These are phyloP conservation scores for Xestia sexstrigata DNA, from an alignment of 2,888 invertebrate genomes.

Conservation along the genomic window DNA sequence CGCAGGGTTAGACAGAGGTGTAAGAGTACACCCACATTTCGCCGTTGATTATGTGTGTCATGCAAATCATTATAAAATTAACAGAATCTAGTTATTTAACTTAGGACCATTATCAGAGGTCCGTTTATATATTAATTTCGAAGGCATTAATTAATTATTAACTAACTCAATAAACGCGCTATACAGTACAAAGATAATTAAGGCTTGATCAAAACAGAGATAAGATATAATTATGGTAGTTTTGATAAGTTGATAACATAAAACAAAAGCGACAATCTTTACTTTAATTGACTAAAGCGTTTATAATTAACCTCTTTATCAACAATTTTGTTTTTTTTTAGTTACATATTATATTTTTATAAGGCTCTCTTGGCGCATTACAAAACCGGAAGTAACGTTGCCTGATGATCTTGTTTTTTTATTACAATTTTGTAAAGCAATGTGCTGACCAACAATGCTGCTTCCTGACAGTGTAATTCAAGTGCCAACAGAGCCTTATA, in stretches of 20 bases:
- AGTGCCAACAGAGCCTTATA: not conserved
- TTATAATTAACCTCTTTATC: not conserved
- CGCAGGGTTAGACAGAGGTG: not conserved
- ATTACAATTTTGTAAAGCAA: not conserved
- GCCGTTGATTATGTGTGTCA: not conserved
- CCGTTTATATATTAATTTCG: not conserved
- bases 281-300: not conserved
- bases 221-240: not conserved
- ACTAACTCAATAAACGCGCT: not conserved
- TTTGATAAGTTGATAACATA: not conserved
- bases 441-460: not conserved
- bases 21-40: not conserved
- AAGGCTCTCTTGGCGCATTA: not conserved
- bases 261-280: not conserved
- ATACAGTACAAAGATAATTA: slow-evolving; percentile 1
- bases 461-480: not conserved
- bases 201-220: not conserved
- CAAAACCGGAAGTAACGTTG: not conserved
- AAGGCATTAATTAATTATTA: not conserved
- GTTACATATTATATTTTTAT: not conserved
- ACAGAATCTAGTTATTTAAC: not conserved
- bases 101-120: slow-evolving; percentile 34
- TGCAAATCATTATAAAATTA: not conserved
- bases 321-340: not conserved
- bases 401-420: not conserved